These are phyloP conservation scores for Spondyliosoma cantharus DNA, from an alignment of 2,797 vertebrate genomes.

Conservation along the genomic window DNA sequence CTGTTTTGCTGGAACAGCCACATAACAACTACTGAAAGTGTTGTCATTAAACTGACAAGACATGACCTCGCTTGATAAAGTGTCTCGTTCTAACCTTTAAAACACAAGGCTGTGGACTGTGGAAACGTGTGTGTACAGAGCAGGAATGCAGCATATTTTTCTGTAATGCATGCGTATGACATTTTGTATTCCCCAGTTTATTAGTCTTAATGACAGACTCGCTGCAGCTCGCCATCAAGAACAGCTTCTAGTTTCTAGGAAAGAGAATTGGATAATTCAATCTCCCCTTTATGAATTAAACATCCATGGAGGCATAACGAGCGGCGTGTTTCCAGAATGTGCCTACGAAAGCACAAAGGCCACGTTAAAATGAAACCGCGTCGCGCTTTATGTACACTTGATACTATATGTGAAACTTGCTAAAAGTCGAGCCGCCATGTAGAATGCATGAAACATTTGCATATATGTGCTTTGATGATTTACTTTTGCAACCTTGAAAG, in stretches of 20 bases:
- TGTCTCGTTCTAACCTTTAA: conserved; percentile 14
- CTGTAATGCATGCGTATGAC: conserved; percentile 30
- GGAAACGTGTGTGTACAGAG: not conserved
- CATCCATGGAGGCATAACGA: conserved; percentile 47
- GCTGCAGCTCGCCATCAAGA: conserved; percentile 3
- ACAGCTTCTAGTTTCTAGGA: not conserved
- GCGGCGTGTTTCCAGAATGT: conserved; percentile 39
- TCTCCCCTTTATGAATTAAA: conserved; percentile 62
- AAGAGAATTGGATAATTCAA: conserved; percentile 38
- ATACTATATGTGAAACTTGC: conserved; percentile 9
- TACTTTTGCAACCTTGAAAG: conserved; percentile 34
- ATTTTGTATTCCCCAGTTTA: conserved; percentile 36
- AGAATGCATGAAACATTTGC: conserved; percentile 20
- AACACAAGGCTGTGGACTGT: conserved; percentile 8
- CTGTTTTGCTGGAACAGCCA: not conserved
- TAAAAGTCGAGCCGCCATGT: conserved; percentile 35
- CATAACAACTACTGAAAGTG: not conserved
- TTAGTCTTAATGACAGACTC: conserved; percentile 40
- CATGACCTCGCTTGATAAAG: conserved; percentile 10
- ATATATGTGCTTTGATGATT: conserved; percentile 26
- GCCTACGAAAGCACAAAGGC: conserved; percentile 36
- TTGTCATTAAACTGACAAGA: conserved; percentile 5
- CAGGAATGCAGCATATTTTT: conserved; percentile 15
- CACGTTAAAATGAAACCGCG: conserved; percentile 20
- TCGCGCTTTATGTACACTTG: conserved; percentile 15